Evolutionary conservation across 2,797 vertebrate genomes (phyloP), one percentile per base, ranked within the genome.

Genomic region (Arctocebus calabarensis): DNA sequence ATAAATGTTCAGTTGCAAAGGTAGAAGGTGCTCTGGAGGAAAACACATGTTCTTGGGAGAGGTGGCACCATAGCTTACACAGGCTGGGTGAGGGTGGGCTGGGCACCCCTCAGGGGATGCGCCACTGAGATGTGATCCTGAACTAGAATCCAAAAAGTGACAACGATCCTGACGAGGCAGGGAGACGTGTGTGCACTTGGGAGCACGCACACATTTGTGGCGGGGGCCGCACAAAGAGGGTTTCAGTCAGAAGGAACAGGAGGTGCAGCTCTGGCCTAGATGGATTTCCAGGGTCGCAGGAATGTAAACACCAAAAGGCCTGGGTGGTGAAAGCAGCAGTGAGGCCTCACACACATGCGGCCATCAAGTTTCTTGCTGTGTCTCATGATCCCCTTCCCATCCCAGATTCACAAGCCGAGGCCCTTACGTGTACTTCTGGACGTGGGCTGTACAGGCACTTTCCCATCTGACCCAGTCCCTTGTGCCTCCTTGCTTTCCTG

Each of bases 381-480:
- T 48, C 71, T 83, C 40, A 32, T 2, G 10, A 43, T 62, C 62
- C 5, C 40, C 48, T 75, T 64, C 34, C 23, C 17, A 48, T 0
- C 12, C n/a, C 61, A 45, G 45, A 55, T 82, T 77, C 10, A 14
- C 52, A 12, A 83, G 45, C 3, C 45, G 1, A 0, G 13, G 32
- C n/a, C 59, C 64, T 84, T 57, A 43, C 17, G 59, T 40, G 23
- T 74, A 4, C 81, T 91, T 90, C 73, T 86, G 68, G 68, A 23
- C 25, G 3, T 57, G 17, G 6, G 5, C 7, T 94, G 19, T n/a
- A 48, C 89, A 62, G 9, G 5, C 55, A 32, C 16, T 45, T 19
- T 14, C 22, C 10, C 32, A 29, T 85, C 20, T 81, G 19, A 45
- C 52, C 16, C 29, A 81, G 16, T 17, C 20, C 8, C 34, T 1